phyloP scores from a whole-genome alignment of 2,888 invertebrate genomes.

The Himalopsyche tibetana region DNA sequence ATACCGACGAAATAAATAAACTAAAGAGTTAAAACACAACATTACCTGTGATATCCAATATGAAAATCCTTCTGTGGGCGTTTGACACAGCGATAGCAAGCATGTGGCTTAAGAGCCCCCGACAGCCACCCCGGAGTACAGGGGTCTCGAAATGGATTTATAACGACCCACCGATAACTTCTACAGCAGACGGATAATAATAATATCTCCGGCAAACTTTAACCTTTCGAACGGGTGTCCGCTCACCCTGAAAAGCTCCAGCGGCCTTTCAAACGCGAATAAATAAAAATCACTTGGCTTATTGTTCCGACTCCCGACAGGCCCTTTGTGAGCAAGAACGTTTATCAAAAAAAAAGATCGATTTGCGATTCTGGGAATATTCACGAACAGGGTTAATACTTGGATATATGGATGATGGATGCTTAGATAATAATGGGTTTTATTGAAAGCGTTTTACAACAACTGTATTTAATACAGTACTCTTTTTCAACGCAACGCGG shows the following conservation, averaged over 20 bases:
- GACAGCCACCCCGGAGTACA: background rate
- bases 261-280: constrained; percentile 27
- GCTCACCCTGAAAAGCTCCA: constrained; percentile 8
- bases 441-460: background rate
- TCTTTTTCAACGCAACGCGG: too few relatives aligned
- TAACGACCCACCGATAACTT: constrained; percentile 17
- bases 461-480: too few relatives aligned
- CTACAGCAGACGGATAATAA: background rate
- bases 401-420: background rate
- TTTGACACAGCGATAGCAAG: background rate
- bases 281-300: constrained; percentile 29
- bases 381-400: background rate
- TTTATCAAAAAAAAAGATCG: constrained; percentile 15
- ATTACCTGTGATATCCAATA: constrained; percentile 39
- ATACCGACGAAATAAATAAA: background rate
- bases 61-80: background rate
- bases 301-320: constrained; percentile 9
- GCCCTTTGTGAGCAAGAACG: background rate
- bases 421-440: background rate
- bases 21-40: background rate
- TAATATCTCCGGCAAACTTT: constrained; percentile 5
- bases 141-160: constrained; percentile 16
- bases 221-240: constrained; percentile 2
- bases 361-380: background rate
- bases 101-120: background rate